Evolutionary conservation across 2,888 invertebrate genomes (phyloP).

Genomic region (Chydorus sphaericus): DNA sequence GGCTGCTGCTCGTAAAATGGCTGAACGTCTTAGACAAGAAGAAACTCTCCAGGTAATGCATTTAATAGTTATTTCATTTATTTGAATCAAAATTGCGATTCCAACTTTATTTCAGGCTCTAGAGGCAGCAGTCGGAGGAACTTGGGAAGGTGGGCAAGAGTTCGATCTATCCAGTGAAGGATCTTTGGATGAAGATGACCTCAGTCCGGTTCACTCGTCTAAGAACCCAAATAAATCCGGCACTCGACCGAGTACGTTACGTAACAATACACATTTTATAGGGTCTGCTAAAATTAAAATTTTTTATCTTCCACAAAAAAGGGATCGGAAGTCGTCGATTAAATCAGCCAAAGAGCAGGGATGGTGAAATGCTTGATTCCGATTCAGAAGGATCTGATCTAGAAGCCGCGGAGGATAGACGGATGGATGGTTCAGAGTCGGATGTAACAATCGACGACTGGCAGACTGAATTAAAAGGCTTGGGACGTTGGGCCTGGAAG

Average conservation of each 20-base stretch:
- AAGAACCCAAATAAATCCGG: background rate
- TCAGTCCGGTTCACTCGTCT: background rate
- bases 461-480: slow-evolving; percentile 1
- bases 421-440: background rate
- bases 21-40: slow-evolving; percentile 40
- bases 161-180: slow-evolving; percentile 3
- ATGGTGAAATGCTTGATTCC: background rate
- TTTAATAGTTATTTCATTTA: too few relatives aligned
- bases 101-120: background rate
- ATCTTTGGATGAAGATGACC: too few relatives aligned
- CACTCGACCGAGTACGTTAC: background rate
- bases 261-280: background rate
- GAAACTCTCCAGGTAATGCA: slow-evolving; percentile 24
- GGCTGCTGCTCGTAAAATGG: slow-evolving; percentile 37
- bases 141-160: slow-evolving; percentile 2
- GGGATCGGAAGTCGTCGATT: background rate
- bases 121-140: slow-evolving; percentile 7
- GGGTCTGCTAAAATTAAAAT: background rate
- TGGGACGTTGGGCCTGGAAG: slow-evolving; percentile 4
- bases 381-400: slow-evolving; percentile 1
- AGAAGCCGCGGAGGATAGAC: background rate
- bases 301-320: background rate
- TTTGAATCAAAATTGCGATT: too few relatives aligned
- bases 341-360: background rate
- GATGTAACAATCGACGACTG: slow-evolving; percentile 9